These are phyloP conservation scores for Cantharis flavilabris DNA, from an alignment of 2,888 invertebrate genomes.

Conservation along the genomic window DNA sequence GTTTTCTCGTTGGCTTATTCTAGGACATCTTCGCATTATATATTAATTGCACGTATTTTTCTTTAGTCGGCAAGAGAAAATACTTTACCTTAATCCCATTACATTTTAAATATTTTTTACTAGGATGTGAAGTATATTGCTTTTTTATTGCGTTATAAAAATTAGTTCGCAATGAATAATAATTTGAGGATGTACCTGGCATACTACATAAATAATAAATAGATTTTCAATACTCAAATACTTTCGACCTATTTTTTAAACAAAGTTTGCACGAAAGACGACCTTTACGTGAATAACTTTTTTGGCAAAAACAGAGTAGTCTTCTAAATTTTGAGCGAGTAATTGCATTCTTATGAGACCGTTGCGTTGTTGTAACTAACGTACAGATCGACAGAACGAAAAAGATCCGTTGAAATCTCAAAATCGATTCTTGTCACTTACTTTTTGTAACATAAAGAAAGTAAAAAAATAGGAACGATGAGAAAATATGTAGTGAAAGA, in stretches of 20 bases:
- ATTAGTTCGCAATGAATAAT: background rate
- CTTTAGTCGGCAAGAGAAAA: background rate
- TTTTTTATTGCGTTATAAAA: background rate
- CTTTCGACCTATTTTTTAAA: too few species aligned
- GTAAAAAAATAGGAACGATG: background rate
- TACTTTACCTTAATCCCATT: background rate
- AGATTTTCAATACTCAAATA: background rate
- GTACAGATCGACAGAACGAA: background rate
- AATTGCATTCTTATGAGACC: too few species aligned
- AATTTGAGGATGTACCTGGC: background rate
- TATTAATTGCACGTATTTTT: conserved; percentile 5
- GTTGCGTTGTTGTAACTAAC: background rate
- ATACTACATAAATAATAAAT: too few species aligned
- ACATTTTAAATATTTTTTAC: background rate
- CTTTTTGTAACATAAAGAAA: background rate
- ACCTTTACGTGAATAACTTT: too few species aligned
- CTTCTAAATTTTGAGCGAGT: too few species aligned
- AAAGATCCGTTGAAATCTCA: background rate
- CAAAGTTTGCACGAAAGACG: too few species aligned
- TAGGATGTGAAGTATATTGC: background rate
- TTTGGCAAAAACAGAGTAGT: too few species aligned
- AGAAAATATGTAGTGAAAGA: background rate
- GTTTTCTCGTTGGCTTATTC: conserved; percentile 3
- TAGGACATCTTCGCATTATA: conserved; percentile 1
- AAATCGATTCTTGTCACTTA: background rate